Percentiles rank a stretch among this genome's conserved stretches.
These are phyloP conservation scores for Brotula barbata DNA, from an alignment of 2,797 vertebrate species.

Conservation along the genomic window DNA sequence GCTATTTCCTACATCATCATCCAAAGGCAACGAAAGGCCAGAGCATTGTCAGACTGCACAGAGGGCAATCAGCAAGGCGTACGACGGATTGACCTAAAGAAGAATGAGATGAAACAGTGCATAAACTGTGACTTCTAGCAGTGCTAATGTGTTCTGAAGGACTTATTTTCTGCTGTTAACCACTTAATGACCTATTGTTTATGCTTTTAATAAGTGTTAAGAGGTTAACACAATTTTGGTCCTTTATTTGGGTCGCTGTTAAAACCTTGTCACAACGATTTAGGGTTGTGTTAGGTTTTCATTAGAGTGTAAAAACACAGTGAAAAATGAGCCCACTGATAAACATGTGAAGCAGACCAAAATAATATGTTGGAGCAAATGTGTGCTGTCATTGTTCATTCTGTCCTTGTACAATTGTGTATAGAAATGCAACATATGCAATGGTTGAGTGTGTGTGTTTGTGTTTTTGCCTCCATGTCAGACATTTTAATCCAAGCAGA, in stretches of 20 bases:
- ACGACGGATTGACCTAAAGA: conserved; percentile 63
- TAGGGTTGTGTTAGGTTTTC: conserved; percentile 16
- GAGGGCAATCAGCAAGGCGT: conserved; percentile 51
- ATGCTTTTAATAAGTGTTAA: conserved; percentile 62
- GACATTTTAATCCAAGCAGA: conserved; percentile 60
- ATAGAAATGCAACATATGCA: conserved; percentile 50
- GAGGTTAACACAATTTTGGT: conserved; percentile 49
- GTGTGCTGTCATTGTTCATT: conserved; percentile 20
- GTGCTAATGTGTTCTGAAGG: conserved; percentile 52
- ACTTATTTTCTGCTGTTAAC: conserved; percentile 45
- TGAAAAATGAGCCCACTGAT: conserved; percentile 38
- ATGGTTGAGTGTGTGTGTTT: conserved; percentile 30
- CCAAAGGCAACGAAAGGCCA: conserved; percentile 52
- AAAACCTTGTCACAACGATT: conserved; percentile 42
- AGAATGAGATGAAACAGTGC: conserved; percentile 48
- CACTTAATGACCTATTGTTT: conserved; percentile 59
- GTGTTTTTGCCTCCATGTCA: conserved; percentile 48
- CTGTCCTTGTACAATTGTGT: conserved; percentile 15
- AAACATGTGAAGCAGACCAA: conserved; percentile 46
- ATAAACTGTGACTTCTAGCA: conserved; percentile 53
- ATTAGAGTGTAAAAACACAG: not conserved
- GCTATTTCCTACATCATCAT: conserved; percentile 64
- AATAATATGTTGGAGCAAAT: conserved; percentile 32
- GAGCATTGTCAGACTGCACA: conserved; percentile 49
- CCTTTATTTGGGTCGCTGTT: conserved; percentile 43